Percentiles rank a stretch among this genome's conserved stretches.
Evolutionary conservation across 2,797 vertebrate species (phyloP).

Genomic region (Galago senegalensis): DNA sequence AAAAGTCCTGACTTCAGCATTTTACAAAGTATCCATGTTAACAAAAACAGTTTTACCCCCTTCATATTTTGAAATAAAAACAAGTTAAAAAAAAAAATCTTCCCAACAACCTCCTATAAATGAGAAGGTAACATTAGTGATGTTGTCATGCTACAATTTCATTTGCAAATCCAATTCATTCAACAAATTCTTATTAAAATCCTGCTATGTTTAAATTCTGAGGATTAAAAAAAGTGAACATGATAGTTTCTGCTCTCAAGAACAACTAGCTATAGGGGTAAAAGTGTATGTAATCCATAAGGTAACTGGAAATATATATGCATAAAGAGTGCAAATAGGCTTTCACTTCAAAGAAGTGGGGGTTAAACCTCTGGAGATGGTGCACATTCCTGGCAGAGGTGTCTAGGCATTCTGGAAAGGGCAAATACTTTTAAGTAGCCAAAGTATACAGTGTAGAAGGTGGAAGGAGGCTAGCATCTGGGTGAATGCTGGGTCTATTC

Average conservation of each 20-base stretch:
- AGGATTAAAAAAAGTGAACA: background rate
- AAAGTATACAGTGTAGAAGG: background rate
- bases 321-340: background rate
- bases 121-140: background rate
- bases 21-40: background rate
- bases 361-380: background rate
- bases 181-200: slow-evolving; percentile 10
- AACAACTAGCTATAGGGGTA: background rate
- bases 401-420: background rate
- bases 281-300: background rate
- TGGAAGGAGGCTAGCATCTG: fast-evolving
- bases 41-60: no score
- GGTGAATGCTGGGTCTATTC: background rate
- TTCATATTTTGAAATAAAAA: background rate
- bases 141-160: background rate
- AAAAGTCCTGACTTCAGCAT: background rate
- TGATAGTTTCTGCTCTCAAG: background rate
- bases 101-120: background rate
- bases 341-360: background rate
- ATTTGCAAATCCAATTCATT: slow-evolving; percentile 33
- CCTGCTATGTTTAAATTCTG: background rate
- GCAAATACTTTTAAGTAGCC: background rate
- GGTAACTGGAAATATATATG: background rate
- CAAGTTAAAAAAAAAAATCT: background rate
- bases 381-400: background rate